Base-by-base conservation (phyloP, 2,113 vertebrate genomes). In the Vimba vimba region DNA sequence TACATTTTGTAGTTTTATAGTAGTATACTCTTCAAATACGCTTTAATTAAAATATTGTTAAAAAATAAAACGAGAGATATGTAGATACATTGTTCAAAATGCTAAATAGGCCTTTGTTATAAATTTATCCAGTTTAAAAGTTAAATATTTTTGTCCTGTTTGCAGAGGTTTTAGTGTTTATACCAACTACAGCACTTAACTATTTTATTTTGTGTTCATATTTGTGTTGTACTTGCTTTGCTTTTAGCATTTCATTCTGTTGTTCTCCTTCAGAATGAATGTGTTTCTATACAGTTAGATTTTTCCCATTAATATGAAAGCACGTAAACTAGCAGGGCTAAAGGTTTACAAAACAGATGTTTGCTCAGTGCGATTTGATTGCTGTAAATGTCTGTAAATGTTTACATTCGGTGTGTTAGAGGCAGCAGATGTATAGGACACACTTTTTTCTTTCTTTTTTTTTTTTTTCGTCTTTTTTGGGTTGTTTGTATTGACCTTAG, bases 221-320 rank as follows among this genome's bases (percentile, higher is more conserved):
- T 85, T 59, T 85, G 39, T 86, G 17, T 75, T 39, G 43, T 69
- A 68, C 52, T 76, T 55, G 25, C 4, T 33, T 71, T 79, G 4
- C 43, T 5, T 33, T 69, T 82, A 68, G 27, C 25, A 11, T 39
- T 1, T 30, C 62, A 30, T 82, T 68, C 43, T 50, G 60, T 45
- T 30, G n/a, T 13, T 74, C 43, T 3, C 23, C n/a, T 62, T 45
- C 39, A 64, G 78, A 25, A 80, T 68, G 25, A 50, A 64, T 27
- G 79, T 30, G 55, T 73, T 57, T 60, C 74, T 33, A 85, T 83
- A 86, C 36, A 66, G 21, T 68, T 77, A 80, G 55, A 80, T 39
- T 33, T 83, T 76, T 88, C 82, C 87, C 88, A 59, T 87, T 39
- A 87, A 81, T 89, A 86, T 87, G 89, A 86, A 88, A 82, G 59